A percentile compares a stretch with the other conserved stretches of the same genome.
Conservation (phyloP, 2,888 invertebrate species). For the Thecocarcelia acutangulata region DNA sequence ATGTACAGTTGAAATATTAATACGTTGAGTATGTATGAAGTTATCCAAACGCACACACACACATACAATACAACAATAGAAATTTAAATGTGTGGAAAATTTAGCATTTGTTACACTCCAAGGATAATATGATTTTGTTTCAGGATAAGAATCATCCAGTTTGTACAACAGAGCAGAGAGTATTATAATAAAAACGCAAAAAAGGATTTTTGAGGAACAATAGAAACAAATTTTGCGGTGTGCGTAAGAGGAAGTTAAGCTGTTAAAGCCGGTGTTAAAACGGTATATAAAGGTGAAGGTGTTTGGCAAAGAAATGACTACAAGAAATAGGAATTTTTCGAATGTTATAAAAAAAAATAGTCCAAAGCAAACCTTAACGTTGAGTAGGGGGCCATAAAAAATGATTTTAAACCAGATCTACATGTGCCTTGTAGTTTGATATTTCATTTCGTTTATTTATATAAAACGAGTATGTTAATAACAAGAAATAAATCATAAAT, state of each 20-base stretch:
- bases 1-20: constrained; percentile 1
- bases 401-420: too few relatives aligned
- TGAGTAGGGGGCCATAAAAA: not conserved
- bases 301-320: constrained; percentile 27
- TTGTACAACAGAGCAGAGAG: constrained; percentile 12
- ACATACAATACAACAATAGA: constrained; percentile 73
- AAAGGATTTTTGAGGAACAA: constrained; percentile 25
- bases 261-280: constrained; percentile 44
- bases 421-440: too few relatives aligned
- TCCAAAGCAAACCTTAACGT: not conserved
- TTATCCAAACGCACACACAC: constrained; percentile 1
- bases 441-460: too few relatives aligned
- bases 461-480: too few relatives aligned
- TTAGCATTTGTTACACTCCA: constrained; percentile 73
- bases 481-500: too few relatives aligned
- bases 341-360: not conserved
- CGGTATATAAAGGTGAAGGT: constrained; percentile 13
- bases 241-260: constrained; percentile 53
- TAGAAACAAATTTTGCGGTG: constrained; percentile 51
- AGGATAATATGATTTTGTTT: constrained; percentile 68
- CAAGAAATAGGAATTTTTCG: not conserved
- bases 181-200: constrained; percentile 3
- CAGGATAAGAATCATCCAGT: constrained; percentile 61
- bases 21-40: constrained; percentile 31
- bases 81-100: constrained; percentile 80